phyloP scores from a whole-genome alignment of 2,888 invertebrate species.

The Philaethria dido region DNA sequence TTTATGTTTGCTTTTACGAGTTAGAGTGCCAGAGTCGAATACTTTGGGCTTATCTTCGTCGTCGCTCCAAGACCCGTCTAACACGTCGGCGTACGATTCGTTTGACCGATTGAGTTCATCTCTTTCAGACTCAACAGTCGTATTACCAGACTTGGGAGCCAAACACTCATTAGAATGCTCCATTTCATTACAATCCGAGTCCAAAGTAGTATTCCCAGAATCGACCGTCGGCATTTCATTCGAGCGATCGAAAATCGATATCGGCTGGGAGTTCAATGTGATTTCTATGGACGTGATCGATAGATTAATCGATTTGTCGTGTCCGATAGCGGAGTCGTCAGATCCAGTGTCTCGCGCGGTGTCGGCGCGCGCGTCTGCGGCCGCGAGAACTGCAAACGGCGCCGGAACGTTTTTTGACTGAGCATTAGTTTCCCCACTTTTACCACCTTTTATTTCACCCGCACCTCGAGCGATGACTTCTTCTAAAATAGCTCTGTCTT shows the following conservation, averaged over 20 bases:
- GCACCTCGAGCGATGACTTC: slow-evolving; percentile 87
- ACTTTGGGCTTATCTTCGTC: slow-evolving; percentile 45
- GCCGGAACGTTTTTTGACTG: slow-evolving; percentile 89
- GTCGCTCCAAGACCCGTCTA: slow-evolving; percentile 72
- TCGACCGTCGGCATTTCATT: slow-evolving; percentile 52
- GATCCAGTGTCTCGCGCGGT: slow-evolving; percentile 74
- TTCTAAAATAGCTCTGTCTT: slow-evolving; percentile 77
- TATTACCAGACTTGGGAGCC: slow-evolving; percentile 66
- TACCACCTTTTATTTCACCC: slow-evolving; percentile 44
- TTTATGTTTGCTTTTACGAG: slow-evolving; percentile 52
- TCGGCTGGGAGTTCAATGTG: slow-evolving; percentile 27
- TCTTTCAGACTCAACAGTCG: slow-evolving; percentile 66
- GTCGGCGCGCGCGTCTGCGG: slow-evolving; percentile 73
- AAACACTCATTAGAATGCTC: slow-evolving; percentile 76
- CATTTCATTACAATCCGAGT: slow-evolving; percentile 53
- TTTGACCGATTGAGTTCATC: slow-evolving; percentile 76
- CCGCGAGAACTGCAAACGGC: slow-evolving; percentile 88
- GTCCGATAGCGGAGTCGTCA: slow-evolving; percentile 49
- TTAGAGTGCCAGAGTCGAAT: slow-evolving; percentile 51
- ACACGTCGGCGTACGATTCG: slow-evolving; percentile 75
- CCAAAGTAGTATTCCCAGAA: slow-evolving; percentile 52
- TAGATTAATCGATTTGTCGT: slow-evolving; percentile 8
- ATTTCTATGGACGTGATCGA: slow-evolving; percentile 34
- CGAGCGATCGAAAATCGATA: slow-evolving; percentile 45
- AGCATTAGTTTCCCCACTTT: slow-evolving; percentile 41